A percentile compares a stretch with the other conserved stretches of the same genome.
Evolutionary conservation across 2,113 vertebrate species (phyloP).

Genomic region (Cebus imitator): DNA sequence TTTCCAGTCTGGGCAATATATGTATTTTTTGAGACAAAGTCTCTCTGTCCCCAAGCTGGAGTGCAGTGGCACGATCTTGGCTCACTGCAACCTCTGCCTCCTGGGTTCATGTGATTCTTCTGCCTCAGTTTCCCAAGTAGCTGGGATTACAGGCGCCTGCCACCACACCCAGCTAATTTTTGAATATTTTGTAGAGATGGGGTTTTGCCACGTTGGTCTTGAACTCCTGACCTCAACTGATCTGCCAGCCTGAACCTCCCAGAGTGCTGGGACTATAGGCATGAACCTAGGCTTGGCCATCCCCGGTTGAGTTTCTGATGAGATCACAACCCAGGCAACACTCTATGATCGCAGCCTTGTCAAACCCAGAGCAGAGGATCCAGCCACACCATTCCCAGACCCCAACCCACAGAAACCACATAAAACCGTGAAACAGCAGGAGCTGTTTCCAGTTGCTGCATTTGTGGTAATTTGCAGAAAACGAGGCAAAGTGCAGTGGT

Average conservation of each 20-base stretch:
- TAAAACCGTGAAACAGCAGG: background rate
- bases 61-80: background rate
- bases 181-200: background rate
- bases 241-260: no score
- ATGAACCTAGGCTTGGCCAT: background rate
- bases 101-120: background rate
- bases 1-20: background rate
- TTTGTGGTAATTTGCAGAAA: background rate
- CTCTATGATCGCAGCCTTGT: fast-evolving
- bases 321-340: background rate
- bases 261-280: background rate
- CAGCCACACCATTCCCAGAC: background rate
- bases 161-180: background rate
- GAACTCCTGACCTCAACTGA: background rate
- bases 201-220: background rate
- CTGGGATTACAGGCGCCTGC: no score
- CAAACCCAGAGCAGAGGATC: background rate
- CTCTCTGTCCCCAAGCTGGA: background rate
- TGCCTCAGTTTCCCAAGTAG: background rate
- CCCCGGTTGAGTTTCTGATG: background rate
- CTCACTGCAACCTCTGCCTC: background rate
- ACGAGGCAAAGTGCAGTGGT: background rate
- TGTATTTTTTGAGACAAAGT: background rate
- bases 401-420: background rate
- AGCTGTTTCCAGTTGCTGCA: background rate